Evolutionary conservation across 2,113 vertebrate genomes (phyloP).

Genomic region (Murina feae): DNA sequence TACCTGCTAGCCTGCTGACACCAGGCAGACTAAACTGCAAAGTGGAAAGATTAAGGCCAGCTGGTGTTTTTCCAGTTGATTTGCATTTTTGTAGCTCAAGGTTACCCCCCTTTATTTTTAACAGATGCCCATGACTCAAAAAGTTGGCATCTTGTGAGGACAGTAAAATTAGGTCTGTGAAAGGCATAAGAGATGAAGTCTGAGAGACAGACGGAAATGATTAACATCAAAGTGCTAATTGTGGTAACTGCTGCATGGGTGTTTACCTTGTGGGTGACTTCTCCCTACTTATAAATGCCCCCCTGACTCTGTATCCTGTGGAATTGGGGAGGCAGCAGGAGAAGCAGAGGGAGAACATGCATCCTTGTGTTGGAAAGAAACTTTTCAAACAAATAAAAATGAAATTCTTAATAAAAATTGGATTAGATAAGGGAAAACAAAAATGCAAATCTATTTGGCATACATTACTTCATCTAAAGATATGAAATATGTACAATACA

Average conservation of each 20-base stretch:
- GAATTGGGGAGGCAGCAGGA: neutral
- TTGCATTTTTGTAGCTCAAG: constrained; percentile 75
- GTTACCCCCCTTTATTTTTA: constrained; percentile 71
- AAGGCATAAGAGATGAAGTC: constrained; percentile 37
- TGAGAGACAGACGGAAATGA: constrained; percentile 49
- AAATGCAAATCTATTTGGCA: neutral
- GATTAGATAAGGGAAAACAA: neutral
- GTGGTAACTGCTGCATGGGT: constrained; percentile 61
- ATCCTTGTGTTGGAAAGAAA: neutral
- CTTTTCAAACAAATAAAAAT: constrained; percentile 31
- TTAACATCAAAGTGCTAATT: constrained; percentile 67
- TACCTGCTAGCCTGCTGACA: constrained; percentile 68
- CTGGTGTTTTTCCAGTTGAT: constrained; percentile 76
- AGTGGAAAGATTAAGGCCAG: constrained; percentile 59
- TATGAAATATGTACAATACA: neutral
- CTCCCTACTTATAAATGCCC: constrained; percentile 58
- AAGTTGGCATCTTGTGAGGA: constrained; percentile 3
- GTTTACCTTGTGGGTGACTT: constrained; percentile 64
- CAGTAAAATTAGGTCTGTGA: constrained; percentile 19
- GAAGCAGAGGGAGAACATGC: neutral
- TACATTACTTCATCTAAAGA: neutral
- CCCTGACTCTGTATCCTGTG: constrained; percentile 24
- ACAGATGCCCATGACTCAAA: constrained; percentile 47
- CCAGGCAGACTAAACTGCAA: constrained; percentile 26
- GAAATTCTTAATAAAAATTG: neutral